Conservation (phyloP, 2,888 invertebrate species). For the Sarcophaga subvicina region DNA sequence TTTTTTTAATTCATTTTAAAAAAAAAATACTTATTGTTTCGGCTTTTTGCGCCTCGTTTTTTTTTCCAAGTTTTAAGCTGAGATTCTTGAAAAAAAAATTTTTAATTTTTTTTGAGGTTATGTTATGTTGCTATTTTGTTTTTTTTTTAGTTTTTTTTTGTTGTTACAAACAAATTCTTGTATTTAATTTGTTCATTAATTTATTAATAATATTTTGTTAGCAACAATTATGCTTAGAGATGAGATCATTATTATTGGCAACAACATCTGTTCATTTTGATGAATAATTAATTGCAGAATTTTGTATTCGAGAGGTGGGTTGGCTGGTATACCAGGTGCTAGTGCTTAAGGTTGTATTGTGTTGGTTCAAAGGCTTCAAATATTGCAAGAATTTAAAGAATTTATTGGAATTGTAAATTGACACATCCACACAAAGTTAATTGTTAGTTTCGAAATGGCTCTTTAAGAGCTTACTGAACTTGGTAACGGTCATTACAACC, state of each 20-base stretch:
- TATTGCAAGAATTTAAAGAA: too few species aligned
- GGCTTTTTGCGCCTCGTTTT: too few species aligned
- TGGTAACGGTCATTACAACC: too few species aligned
- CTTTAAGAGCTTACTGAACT: too few species aligned
- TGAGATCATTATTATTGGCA: neutral
- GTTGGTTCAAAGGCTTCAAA: too few species aligned
- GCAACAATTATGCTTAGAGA: neutral
- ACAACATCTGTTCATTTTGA: neutral
- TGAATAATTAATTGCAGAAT: neutral
- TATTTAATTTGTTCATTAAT: neutral
- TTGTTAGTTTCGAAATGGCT: too few species aligned
- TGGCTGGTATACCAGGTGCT: neutral
- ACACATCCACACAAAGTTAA: too few species aligned
- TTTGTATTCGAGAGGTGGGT: neutral
- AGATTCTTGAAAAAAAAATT: too few species aligned
- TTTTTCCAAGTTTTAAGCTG: too few species aligned
- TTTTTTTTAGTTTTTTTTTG: neutral
- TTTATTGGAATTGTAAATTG: too few species aligned
- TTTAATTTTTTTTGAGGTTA: conserved; percentile 32
- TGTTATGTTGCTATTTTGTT: neutral
- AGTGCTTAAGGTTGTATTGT: too few species aligned
- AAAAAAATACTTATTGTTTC: too few species aligned
- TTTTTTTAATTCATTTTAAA: conserved; percentile 1
- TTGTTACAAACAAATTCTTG: neutral
- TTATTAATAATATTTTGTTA: neutral